Conservation (phyloP, 2,888 invertebrate species). For the Melieria omissa region DNA sequence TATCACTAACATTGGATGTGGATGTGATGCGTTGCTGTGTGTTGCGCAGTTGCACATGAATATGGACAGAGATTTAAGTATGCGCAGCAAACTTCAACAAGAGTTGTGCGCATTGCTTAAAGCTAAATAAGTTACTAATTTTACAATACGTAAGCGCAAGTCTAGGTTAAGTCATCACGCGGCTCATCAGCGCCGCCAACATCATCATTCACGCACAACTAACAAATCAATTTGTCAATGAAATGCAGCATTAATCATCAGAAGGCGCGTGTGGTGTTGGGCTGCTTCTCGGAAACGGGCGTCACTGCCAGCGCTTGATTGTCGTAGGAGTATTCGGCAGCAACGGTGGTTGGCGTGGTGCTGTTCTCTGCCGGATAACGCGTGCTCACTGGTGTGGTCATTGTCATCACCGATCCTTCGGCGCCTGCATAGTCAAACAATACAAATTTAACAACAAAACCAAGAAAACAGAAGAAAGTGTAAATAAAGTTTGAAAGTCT, state of each 20-base stretch:
- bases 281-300: slow-evolving; percentile 64
- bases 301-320: slow-evolving; percentile 81
- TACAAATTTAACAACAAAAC: neutral
- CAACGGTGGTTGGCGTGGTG: slow-evolving; percentile 72
- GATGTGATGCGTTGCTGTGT: too few species aligned
- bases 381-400: slow-evolving; percentile 77
- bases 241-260: slow-evolving; percentile 31
- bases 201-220: too few species aligned
- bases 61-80: too few species aligned
- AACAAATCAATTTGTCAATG: too few species aligned
- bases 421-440: slow-evolving; percentile 60
- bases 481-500: neutral
- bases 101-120: too few species aligned
- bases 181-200: too few species aligned
- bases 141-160: too few species aligned
- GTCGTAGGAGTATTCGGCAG: slow-evolving; percentile 80
- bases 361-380: slow-evolving; percentile 80
- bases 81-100: too few species aligned
- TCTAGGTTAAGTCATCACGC: too few species aligned
- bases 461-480: neutral
- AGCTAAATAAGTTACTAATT: too few species aligned
- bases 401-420: slow-evolving; percentile 73
- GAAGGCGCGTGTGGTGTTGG: slow-evolving; percentile 45
- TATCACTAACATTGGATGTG: too few species aligned
- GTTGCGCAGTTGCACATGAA: too few species aligned